These are phyloP conservation scores for Muraenolepis orangiensis DNA, from an alignment of 2,797 vertebrate species.

Conservation along the genomic window DNA sequence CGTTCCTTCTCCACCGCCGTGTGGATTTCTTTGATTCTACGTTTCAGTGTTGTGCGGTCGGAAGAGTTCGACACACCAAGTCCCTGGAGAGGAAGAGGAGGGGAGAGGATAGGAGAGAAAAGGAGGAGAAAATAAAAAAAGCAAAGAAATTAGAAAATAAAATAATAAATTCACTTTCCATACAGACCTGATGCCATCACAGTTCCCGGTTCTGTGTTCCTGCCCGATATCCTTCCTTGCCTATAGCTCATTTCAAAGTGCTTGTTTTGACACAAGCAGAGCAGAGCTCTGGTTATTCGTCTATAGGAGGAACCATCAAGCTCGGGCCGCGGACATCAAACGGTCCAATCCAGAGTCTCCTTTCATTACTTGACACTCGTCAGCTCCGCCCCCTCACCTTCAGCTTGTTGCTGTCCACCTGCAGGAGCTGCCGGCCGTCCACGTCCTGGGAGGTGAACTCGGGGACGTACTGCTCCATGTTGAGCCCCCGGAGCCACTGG, in stretches of 20 bases:
- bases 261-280: no score
- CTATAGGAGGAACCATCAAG: no score
- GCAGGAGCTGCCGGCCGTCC: slow-evolving; percentile 79
- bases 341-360: no score
- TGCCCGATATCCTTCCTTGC: no score
- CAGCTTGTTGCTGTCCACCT: slow-evolving; percentile 79
- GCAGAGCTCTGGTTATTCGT: no score
- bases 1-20: slow-evolving; percentile 76
- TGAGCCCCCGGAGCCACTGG: slow-evolving; percentile 82
- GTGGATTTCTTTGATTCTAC: slow-evolving; percentile 81
- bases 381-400: slow-evolving; percentile 67
- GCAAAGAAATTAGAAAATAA: not conserved
- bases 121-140: not conserved
- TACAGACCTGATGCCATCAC: no score
- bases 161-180: no score
- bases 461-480: slow-evolving; percentile 79
- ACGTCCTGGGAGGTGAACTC: slow-evolving; percentile 77
- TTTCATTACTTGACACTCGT: no score
- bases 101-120: not conserved
- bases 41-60: slow-evolving; percentile 79
- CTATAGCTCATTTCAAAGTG: no score
- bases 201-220: no score
- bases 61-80: slow-evolving; percentile 80
- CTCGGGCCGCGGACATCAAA: no score
- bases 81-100: slow-evolving; percentile 54